phyloP scores from a whole-genome alignment of 2,888 invertebrate species.

The Ferrisia virgata region DNA sequence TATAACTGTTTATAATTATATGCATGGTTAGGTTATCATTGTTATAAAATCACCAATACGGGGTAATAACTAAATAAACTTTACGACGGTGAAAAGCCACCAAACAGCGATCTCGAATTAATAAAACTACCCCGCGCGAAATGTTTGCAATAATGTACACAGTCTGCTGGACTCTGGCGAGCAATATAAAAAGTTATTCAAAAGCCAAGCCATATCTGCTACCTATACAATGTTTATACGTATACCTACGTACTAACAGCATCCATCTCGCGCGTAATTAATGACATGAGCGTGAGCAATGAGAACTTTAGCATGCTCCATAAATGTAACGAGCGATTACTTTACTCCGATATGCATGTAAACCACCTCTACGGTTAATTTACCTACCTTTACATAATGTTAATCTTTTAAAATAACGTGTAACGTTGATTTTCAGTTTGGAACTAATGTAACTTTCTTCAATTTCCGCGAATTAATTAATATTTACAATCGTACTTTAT shows the following conservation, averaged over 20 bases:
- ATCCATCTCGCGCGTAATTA: slow-evolving; percentile 39
- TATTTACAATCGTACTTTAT: background rate
- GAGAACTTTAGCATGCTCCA: slow-evolving; percentile 18
- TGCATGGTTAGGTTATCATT: background rate
- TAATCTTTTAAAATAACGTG: slow-evolving; percentile 24
- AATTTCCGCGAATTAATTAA: slow-evolving; percentile 32
- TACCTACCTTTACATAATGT: slow-evolving; percentile 38
- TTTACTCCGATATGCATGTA: slow-evolving; percentile 35
- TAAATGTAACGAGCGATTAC: slow-evolving; percentile 38
- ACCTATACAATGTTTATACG: too few relatives aligned
- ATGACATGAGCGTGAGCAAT: slow-evolving; percentile 25
- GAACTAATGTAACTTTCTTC: slow-evolving; percentile 23
- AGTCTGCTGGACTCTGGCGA: background rate
- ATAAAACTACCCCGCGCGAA: background rate
- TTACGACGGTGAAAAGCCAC: background rate
- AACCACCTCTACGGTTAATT: slow-evolving; percentile 37
- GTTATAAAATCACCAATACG: background rate
- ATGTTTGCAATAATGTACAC: background rate
- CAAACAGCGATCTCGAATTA: background rate
- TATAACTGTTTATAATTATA: background rate
- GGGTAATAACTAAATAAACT: background rate
- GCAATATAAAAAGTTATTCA: background rate
- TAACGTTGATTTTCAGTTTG: background rate
- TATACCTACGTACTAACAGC: background rate
- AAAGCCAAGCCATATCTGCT: background rate